Evolutionary conservation across 2,113 vertebrate species (phyloP).

Genomic region (Callorhinus ursinus): DNA sequence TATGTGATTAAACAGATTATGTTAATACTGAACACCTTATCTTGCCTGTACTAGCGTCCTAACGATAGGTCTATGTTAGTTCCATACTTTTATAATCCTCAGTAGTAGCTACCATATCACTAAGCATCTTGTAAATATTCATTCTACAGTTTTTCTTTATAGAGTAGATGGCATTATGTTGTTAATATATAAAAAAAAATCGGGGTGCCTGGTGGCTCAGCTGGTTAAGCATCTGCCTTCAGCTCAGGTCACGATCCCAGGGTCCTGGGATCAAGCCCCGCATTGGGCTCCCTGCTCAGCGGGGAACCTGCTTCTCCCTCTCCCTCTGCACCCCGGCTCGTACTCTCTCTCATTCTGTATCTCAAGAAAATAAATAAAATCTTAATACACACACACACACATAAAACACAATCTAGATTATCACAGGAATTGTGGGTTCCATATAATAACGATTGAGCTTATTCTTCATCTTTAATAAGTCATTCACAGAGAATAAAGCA

Average conservation of each 20-base stretch:
- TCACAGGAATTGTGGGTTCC: neutral
- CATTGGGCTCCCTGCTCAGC: too few species aligned
- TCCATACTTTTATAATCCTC: neutral
- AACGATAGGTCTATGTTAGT: neutral
- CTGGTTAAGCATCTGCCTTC: too few species aligned
- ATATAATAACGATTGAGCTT: neutral
- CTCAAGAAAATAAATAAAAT: too few species aligned
- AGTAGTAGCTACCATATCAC: neutral
- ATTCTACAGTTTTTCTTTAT: neutral
- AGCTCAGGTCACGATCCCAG: too few species aligned
- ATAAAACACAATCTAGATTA: neutral
- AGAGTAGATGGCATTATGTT: neutral
- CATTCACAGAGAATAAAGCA: neutral
- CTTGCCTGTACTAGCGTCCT: neutral
- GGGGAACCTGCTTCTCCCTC: too few species aligned
- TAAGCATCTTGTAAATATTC: neutral
- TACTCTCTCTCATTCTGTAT: too few species aligned
- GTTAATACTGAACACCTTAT: neutral
- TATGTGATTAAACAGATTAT: neutral
- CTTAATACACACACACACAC: too few species aligned
- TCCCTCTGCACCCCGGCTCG: too few species aligned
- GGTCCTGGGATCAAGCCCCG: too few species aligned
- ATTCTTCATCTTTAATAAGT: neutral
- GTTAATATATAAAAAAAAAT: neutral
- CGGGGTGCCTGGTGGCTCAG: too few species aligned